These are phyloP conservation scores for Chelonia mydas DNA, from an alignment of 2,797 vertebrate species.

Conservation along the genomic window DNA sequence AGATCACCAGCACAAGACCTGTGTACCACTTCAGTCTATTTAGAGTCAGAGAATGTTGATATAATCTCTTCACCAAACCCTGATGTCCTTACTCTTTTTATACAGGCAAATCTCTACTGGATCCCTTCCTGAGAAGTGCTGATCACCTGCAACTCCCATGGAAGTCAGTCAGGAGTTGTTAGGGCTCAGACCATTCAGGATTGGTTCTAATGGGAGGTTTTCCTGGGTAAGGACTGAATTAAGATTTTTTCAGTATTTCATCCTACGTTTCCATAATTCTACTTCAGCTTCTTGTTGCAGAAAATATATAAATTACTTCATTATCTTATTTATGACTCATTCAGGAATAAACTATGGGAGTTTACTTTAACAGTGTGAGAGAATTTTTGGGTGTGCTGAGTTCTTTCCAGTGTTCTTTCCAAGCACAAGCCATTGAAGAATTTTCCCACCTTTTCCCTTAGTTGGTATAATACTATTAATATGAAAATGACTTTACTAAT, in stretches of 20 bases:
- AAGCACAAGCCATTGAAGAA: background rate
- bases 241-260: background rate
- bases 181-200: background rate
- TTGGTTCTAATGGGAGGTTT: background rate
- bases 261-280: background rate
- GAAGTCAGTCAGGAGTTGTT: background rate
- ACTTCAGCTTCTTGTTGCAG: background rate
- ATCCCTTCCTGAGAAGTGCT: background rate
- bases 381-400: background rate
- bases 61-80: background rate
- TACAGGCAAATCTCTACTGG: background rate
- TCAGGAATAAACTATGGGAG: background rate
- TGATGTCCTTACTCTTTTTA: background rate
- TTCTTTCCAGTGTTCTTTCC: background rate
- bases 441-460: background rate
- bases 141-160: background rate
- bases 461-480: background rate
- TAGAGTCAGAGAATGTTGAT: background rate
- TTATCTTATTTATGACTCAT: background rate
- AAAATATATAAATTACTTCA: background rate
- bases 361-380: background rate
- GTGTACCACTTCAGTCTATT: background rate
- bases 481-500: background rate
- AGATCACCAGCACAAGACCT: background rate
- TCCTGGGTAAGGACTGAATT: background rate